Evolutionary conservation across 2,113 vertebrate species (phyloP).

Genomic region (Rutilus rutilus): DNA sequence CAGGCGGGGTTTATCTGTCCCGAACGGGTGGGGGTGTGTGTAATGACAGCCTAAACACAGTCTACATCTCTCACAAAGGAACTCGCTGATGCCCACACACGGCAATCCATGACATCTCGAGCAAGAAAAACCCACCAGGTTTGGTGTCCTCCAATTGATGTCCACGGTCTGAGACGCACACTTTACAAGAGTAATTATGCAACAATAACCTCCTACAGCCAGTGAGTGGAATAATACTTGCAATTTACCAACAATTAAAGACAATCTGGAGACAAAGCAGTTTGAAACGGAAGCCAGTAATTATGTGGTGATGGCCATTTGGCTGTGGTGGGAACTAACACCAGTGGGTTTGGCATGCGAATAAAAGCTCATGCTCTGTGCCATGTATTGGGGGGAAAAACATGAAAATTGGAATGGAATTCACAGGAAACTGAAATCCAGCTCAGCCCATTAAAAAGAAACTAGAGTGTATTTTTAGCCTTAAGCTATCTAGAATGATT

Average conservation of each 20-base stretch:
- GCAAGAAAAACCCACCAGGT: not conserved
- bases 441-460: slow-evolving; percentile 20
- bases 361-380: slow-evolving; percentile 13
- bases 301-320: slow-evolving; percentile 52
- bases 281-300: slow-evolving; percentile 53
- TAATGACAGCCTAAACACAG: slow-evolving; percentile 49
- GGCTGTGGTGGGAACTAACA: slow-evolving; percentile 43
- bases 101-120: slow-evolving; percentile 31
- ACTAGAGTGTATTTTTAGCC: not conserved
- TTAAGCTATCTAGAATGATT: slow-evolving; percentile 13
- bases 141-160: not conserved
- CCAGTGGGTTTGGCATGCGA: slow-evolving; percentile 49
- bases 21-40: slow-evolving; percentile 5
- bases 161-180: not conserved
- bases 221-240: slow-evolving; percentile 60
- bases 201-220: slow-evolving; percentile 22
- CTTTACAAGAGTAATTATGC: slow-evolving; percentile 51
- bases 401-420: slow-evolving; percentile 18
- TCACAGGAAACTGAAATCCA: not conserved
- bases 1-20: slow-evolving; percentile 32
- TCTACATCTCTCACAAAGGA: slow-evolving; percentile 42
- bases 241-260: slow-evolving; percentile 61
- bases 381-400: not conserved
- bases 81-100: slow-evolving; percentile 55
- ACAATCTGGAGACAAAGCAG: slow-evolving; percentile 49